These are phyloP conservation scores for Pogonus chalceus DNA, from an alignment of 1,140 invertebrate genomes.

Conservation along the genomic window DNA sequence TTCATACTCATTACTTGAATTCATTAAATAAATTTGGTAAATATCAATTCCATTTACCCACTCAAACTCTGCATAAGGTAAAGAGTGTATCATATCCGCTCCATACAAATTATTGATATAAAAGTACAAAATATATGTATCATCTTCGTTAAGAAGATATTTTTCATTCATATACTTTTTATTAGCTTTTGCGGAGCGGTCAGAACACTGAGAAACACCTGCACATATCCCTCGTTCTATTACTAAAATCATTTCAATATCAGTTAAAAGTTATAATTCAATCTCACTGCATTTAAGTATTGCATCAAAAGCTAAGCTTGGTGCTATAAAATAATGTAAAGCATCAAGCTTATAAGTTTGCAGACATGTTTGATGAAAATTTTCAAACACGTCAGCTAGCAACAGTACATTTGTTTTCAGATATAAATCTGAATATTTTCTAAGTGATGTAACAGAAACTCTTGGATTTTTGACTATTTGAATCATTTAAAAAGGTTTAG, in stretches of 20 bases:
- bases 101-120: conserved; percentile 40
- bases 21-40: conserved; percentile 28
- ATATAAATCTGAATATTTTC: not conserved
- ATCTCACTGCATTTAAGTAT: conserved; percentile 28
- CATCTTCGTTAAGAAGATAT: conserved; percentile 20
- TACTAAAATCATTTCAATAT: conserved; percentile 27
- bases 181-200: conserved; percentile 25
- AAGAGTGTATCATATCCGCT: conserved; percentile 24
- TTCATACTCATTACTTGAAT: conserved; percentile 25
- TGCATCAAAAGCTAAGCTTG: conserved; percentile 20
- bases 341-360: not conserved
- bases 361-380: no score
- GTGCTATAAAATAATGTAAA: not conserved
- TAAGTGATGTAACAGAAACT: not conserved
- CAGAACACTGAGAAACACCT: conserved; percentile 17
- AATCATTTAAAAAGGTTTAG: no score
- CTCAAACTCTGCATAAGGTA: conserved; percentile 22
- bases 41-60: conserved; percentile 26
- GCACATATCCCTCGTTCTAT: conserved; percentile 19
- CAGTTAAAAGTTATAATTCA: conserved; percentile 29
- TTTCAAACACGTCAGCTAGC: not conserved
- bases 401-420: not conserved
- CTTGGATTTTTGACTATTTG: not conserved
- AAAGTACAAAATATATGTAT: conserved; percentile 30
- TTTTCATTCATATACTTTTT: conserved; percentile 26